phyloP scores from a whole-genome alignment of 2,888 invertebrate genomes.

The Metellina segmentata region DNA sequence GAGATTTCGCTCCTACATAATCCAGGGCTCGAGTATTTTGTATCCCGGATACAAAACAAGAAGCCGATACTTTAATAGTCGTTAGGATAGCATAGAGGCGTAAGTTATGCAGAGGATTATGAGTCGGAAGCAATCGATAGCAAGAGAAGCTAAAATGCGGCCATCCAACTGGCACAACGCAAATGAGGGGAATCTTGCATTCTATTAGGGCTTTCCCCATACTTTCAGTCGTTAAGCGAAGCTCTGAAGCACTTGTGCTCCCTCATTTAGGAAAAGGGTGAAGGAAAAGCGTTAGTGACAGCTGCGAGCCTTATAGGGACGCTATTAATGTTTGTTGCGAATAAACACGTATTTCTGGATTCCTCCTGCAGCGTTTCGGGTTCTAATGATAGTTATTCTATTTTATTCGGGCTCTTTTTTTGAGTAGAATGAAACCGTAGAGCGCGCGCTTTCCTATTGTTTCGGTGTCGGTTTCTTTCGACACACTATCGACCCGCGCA shows the following conservation, averaged over 20 bases:
- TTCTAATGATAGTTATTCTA: constrained; percentile 59
- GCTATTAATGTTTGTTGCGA: constrained; percentile 69
- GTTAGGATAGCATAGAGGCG: constrained; percentile 57
- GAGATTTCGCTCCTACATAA: constrained; percentile 36
- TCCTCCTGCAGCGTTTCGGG: constrained; percentile 17
- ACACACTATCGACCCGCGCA: background rate
- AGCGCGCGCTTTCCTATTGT: background rate
- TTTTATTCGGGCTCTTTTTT: constrained; percentile 18
- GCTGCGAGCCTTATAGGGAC: constrained; percentile 55
- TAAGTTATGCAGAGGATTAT: constrained; percentile 68
- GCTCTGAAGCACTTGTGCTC: constrained; percentile 50
- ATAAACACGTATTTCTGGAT: constrained; percentile 62
- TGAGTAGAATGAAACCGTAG: constrained; percentile 23
- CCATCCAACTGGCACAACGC: constrained; percentile 57
- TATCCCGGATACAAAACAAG: constrained; percentile 45
- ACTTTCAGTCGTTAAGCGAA: constrained; percentile 68
- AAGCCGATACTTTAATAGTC: constrained; percentile 66
- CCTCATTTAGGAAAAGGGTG: constrained; percentile 47
- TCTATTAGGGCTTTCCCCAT: constrained; percentile 66
- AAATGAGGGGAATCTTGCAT: constrained; percentile 67
- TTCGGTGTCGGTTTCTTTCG: background rate
- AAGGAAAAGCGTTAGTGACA: constrained; percentile 67
- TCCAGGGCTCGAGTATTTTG: constrained; percentile 27
- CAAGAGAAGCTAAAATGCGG: constrained; percentile 53
- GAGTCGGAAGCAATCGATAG: constrained; percentile 60